phyloP scores from a whole-genome alignment of 1,140 invertebrate genomes.

The Grapholita molesta region DNA sequence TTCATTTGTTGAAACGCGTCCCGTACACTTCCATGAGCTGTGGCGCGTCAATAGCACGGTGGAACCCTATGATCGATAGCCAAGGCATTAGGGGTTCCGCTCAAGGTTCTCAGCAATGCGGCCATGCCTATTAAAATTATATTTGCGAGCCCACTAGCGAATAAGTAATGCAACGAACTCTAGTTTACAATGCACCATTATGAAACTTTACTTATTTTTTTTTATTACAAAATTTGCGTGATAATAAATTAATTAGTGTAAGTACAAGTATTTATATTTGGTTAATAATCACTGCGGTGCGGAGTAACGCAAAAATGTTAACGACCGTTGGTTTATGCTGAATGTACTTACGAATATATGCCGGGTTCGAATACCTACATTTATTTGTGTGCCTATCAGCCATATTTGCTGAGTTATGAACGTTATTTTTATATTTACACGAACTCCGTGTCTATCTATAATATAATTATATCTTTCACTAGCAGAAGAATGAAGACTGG shows the following conservation, averaged over 20 bases:
- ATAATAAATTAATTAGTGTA: not conserved
- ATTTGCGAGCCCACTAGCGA: not conserved
- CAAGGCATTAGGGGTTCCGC: conserved; percentile 7
- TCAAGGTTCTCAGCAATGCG: not conserved
- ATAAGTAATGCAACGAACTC: not conserved
- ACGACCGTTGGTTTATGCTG: too few relatives aligned
- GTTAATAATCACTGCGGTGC: too few relatives aligned
- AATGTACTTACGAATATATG: too few relatives aligned
- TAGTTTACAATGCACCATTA: not conserved
- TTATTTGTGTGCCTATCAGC: too few relatives aligned
- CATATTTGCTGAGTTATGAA: too few relatives aligned
- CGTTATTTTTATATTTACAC: too few relatives aligned
- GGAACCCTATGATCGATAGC: not conserved
- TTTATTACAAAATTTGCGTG: too few relatives aligned
- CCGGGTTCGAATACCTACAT: too few relatives aligned
- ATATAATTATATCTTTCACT: too few relatives aligned
- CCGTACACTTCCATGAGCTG: not conserved
- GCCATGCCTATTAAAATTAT: not conserved
- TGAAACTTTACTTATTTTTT: not conserved
- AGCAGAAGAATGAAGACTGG: too few relatives aligned
- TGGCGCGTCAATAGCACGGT: not conserved
- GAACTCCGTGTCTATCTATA: too few relatives aligned
- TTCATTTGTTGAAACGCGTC: not conserved
- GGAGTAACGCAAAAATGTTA: too few relatives aligned
- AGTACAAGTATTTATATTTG: not conserved